phyloP scores from a whole-genome alignment of 2,113 vertebrate genomes.

The Ascaphus truei region DNA sequence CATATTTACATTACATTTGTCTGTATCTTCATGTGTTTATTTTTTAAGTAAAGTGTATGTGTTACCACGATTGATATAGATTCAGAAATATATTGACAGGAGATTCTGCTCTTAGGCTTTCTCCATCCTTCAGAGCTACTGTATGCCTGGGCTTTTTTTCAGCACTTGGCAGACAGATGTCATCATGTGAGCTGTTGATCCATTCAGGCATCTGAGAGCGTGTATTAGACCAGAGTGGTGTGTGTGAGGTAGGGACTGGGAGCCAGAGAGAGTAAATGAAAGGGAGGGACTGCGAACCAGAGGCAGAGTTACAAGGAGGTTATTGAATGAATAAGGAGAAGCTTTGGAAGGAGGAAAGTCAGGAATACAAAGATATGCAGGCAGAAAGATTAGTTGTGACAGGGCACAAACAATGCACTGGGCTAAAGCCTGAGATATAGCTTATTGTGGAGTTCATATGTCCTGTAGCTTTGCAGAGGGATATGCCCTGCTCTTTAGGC shows the following conservation, averaged over 20 bases:
- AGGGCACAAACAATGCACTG: neutral
- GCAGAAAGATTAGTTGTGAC: neutral
- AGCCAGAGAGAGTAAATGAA: neutral
- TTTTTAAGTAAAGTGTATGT: no score
- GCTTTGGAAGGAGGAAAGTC: neutral
- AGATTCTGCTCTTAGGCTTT: neutral
- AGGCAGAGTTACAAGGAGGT: constrained; percentile 3
- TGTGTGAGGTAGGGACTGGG: neutral
- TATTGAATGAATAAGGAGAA: constrained; percentile 15
- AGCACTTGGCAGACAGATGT: constrained; percentile 10
- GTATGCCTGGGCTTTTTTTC: constrained; percentile 1
- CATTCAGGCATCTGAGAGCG: neutral
- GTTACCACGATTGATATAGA: neutral
- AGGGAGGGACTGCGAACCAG: constrained; percentile 4
- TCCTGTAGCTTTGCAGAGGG: no score
- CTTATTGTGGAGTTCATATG: no score
- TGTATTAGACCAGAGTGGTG: neutral
- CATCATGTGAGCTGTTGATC: neutral
- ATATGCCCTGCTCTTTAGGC: neutral
- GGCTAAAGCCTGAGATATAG: neutral
- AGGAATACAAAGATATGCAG: neutral
- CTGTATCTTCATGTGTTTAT: no score
- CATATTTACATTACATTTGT: no score
- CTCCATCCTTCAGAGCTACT: neutral
- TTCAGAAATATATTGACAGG: neutral